phyloP scores from a whole-genome alignment of 1,140 invertebrate species.

The Dendrolimus punctatus region DNA sequence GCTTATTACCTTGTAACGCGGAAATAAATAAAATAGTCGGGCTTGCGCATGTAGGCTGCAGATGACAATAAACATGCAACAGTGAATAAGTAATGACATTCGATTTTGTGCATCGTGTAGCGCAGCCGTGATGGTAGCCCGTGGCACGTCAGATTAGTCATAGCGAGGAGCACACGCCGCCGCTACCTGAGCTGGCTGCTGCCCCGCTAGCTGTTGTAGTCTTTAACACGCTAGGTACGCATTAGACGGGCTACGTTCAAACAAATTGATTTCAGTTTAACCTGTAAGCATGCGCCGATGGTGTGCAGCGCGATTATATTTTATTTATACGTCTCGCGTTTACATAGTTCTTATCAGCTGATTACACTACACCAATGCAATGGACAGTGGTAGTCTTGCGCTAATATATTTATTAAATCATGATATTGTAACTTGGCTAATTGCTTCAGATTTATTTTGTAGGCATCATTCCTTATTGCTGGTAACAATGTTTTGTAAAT shows the following conservation, averaged over 20 bases:
- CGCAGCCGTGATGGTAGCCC: slow-evolving; percentile 40
- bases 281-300: slow-evolving; percentile 53
- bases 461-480: not conserved
- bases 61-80: slow-evolving; percentile 56
- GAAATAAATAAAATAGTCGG: slow-evolving; percentile 31
- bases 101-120: slow-evolving; percentile 62
- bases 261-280: slow-evolving; percentile 53
- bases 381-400: slow-evolving; percentile 6
- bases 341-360: slow-evolving; percentile 61
- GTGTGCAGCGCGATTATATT: slow-evolving; percentile 31
- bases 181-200: slow-evolving; percentile 2
- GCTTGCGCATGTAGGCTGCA: slow-evolving; percentile 63
- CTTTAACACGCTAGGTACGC: slow-evolving; percentile 6
- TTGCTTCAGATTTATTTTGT: slow-evolving; percentile 8
- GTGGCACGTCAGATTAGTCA: slow-evolving; percentile 33
- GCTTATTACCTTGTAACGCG: slow-evolving; percentile 19
- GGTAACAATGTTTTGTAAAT: no score
- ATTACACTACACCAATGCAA: slow-evolving; percentile 52
- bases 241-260: slow-evolving; percentile 7
- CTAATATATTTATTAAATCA: slow-evolving; percentile 10
- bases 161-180: slow-evolving; percentile 22
- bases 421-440: not conserved
- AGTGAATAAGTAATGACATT: slow-evolving; percentile 66
- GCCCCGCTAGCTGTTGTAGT: not conserved
- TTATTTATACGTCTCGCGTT: slow-evolving; percentile 21